Evolutionary conservation across 2,113 vertebrate genomes (phyloP).

Genomic region (Octodon degus): DNA sequence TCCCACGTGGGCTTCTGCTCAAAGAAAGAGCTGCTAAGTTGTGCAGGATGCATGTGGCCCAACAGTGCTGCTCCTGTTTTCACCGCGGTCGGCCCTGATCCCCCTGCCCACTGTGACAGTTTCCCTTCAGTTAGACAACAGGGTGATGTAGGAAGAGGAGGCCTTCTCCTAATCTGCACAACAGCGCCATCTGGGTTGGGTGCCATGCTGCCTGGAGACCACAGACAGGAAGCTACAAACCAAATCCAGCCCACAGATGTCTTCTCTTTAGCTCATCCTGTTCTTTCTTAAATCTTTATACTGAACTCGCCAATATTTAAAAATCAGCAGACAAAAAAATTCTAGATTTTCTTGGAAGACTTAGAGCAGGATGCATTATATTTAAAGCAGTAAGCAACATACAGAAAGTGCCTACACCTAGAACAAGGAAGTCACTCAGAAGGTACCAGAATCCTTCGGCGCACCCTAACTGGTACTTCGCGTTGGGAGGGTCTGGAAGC

Average conservation of each 20-base stretch:
- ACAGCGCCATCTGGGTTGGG: not conserved
- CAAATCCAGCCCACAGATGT: not conserved
- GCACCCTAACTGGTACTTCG: not conserved
- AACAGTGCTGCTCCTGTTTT: not conserved
- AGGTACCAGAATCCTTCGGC: not conserved
- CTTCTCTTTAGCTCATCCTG: not conserved
- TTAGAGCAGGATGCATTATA: not conserved
- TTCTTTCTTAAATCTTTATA: not conserved
- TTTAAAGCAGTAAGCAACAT: not conserved
- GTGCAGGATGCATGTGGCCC: not conserved
- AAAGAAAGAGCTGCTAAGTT: not conserved
- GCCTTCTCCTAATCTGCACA: not conserved
- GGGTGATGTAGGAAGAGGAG: not conserved
- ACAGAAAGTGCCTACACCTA: not conserved
- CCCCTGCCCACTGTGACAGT: not conserved
- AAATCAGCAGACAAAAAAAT: constrained; percentile 24
- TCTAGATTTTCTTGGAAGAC: constrained; percentile 37
- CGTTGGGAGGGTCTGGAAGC: not conserved
- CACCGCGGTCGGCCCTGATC: not conserved
- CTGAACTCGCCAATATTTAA: not conserved
- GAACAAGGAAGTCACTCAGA: not conserved
- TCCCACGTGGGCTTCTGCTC: not conserved
- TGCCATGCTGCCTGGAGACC: not conserved
- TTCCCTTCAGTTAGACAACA: not conserved
- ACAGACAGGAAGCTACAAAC: not conserved